A percentile compares a stretch with the other conserved stretches of the same genome.
Conservation (phyloP, 2,888 invertebrate genomes). For the Malthinus seriepunctatus region DNA sequence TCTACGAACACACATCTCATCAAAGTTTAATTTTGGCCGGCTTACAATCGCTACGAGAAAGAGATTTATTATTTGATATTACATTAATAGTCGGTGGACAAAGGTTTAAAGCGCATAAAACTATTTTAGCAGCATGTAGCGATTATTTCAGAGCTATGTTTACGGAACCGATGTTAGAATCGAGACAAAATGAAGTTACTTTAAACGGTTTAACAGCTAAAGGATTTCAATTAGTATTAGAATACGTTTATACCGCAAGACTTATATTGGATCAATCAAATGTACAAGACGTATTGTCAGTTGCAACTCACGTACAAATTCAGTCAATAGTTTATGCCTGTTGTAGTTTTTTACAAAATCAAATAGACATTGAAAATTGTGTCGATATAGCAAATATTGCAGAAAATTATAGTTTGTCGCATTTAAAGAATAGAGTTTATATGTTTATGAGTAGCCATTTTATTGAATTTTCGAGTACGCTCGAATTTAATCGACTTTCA, state of each 20-base stretch:
- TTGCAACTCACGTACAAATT: conserved; percentile 69
- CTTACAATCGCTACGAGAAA: conserved; percentile 63
- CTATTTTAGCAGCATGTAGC: conserved; percentile 71
- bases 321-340: conserved; percentile 69
- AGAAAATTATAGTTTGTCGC: conserved; percentile 67
- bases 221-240: conserved; percentile 66
- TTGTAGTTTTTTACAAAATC: conserved; percentile 66
- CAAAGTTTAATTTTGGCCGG: conserved; percentile 62
- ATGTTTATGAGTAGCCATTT: conserved; percentile 68
- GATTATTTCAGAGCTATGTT: conserved; percentile 80
- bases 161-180: conserved; percentile 70
- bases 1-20: conserved; percentile 63
- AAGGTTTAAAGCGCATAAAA: conserved; percentile 69
- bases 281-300: conserved; percentile 69
- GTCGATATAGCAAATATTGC: conserved; percentile 72
- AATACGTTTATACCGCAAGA: conserved; percentile 71
- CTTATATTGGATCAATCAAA: conserved; percentile 65
- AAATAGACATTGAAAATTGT: conserved; percentile 71
- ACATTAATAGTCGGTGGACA: conserved; percentile 68
- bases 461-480: conserved; percentile 61
- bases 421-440: conserved; percentile 63
- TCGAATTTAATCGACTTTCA: conserved; percentile 64
- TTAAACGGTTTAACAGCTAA: conserved; percentile 68
- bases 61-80: conserved; percentile 67
- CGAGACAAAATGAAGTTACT: conserved; percentile 65